phyloP scores from a whole-genome alignment of 1,140 invertebrate genomes.

The Heliconius hermathena region DNA sequence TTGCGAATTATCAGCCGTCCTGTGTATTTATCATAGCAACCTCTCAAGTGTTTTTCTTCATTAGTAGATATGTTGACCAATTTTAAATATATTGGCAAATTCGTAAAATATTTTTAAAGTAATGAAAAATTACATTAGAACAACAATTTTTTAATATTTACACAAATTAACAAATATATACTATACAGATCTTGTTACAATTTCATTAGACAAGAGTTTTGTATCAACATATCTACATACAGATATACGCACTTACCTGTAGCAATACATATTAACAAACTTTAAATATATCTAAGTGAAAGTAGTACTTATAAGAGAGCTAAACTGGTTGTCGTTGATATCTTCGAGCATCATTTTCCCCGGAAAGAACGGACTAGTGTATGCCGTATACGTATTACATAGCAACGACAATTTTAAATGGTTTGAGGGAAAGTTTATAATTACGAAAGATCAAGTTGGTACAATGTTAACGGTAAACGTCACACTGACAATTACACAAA shows the following conservation, averaged over 20 bases:
- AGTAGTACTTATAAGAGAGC: constrained; percentile 34
- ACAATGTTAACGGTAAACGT: constrained; percentile 16
- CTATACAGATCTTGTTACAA: neutral
- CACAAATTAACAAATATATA: neutral
- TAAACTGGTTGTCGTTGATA: constrained; percentile 29
- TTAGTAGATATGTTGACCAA: neutral
- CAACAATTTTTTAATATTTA: too few species aligned
- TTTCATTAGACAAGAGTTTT: neutral
- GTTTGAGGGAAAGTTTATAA: constrained; percentile 9
- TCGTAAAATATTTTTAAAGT: neutral
- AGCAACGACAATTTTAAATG: neutral
- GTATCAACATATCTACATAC: neutral
- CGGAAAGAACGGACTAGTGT: constrained; percentile 16
- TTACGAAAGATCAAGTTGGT: constrained; percentile 8
- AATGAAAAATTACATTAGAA: too few species aligned
- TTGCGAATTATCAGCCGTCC: neutral
- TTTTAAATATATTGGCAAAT: neutral
- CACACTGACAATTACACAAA: constrained; percentile 20
- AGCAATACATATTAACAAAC: neutral
- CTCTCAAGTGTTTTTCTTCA: neutral
- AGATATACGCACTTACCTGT: neutral
- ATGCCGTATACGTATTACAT: neutral
- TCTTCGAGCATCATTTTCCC: constrained; percentile 23
- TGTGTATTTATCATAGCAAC: neutral
- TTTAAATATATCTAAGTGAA: constrained; percentile 27